Evolutionary conservation across 2,113 vertebrate species (phyloP), one percentile per base, ranked within the genome.

Genomic region (Theropithecus gelada): DNA sequence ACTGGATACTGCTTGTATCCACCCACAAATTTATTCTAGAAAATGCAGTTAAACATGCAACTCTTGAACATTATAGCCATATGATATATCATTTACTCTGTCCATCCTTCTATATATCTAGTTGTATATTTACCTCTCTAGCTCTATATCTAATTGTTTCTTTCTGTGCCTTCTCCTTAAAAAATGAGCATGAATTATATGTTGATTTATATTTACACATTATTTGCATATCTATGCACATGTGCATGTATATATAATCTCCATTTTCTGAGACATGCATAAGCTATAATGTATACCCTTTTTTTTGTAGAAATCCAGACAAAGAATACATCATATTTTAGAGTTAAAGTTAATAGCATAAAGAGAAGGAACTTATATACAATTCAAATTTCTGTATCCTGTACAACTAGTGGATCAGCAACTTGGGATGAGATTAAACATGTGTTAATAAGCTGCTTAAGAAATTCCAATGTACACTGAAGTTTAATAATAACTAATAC

Each of bases 41-140:
- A 90, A 93, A 85, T 61, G 2, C 23, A 48, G 10, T 43, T 32
- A 32, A 86, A 85, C 50, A 52, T 82, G 2, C 18, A 80, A 11
- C 40, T 35, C 45, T 64, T 78, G 8, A 64, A 30, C 12, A 23
- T n/a, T 81, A 14, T 0, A 55, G 30, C 12, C 0, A 0, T 17
- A n/a, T 3, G 3, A 55, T 30, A 6, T 27, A 40, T 17, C 45
- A 13, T 55, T 2, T 68, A 23, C 32, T 88, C 45, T 45, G 6
- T 50, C 7, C 52, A 9, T 16, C 2, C 55, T 73, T 35, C 16
- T 86, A 64, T 50, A 35, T 50, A 45, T 35, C 20, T 9, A 27
- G 17, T 13, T 68, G n/a, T 30, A 2, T 55, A 64, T 35, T 32
- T 8, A 35, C 8, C 8, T 64, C 27, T 64, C 61, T 64, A 64